Base-by-base conservation (phyloP, 1,140 invertebrate species). In the Lepidostoma basale region DNA sequence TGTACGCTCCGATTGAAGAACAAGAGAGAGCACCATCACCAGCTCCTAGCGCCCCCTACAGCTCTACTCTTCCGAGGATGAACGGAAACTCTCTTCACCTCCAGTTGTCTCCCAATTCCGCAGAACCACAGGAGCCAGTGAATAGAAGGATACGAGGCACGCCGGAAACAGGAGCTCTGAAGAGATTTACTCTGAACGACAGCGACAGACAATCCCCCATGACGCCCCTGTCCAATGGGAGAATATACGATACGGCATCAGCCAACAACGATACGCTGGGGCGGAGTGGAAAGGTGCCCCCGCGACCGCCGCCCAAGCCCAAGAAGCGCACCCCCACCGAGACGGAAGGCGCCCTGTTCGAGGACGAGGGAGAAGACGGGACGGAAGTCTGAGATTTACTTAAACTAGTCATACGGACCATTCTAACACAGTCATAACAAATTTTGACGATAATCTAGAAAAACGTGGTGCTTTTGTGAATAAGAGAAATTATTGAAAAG, bases 281-380 rank as follows among this genome's bases (percentile, higher is more conserved):
- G 42, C 73, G 84, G 74, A 78, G 83, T 77, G 81, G 81, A 3
- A 94, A 93, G 79, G 87, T 92, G 18, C 91, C 92, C 12, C 92
- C 92, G 0, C 85, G 90, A 76, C 91, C 91, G 25, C 90, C 90
- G 8, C 91, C 91, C 1, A 92, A 92, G 70, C 91, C 91, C 0
- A 92, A 92, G 75, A 90, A 90, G 82, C 92, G 91, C 74, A 79
- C 78, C 49, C 75, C 78, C 66, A 74, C 81, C 44, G 78, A 84
- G 65, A 72, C 79, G 56, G 85, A 81, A 73, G 87, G 85, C 68
- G 90, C 91, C 25, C 77, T 92, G 40, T 93, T 92, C 74, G 90
- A 93, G 74, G 92, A 94, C 75, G 92, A 94, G 79, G 90, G 90
- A 9, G 92, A 93, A 75, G 92, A 94, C 73, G 92, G 92, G 39